These are phyloP conservation scores for Boloria selene DNA, from an alignment of 2,888 invertebrate species.

Conservation along the genomic window DNA sequence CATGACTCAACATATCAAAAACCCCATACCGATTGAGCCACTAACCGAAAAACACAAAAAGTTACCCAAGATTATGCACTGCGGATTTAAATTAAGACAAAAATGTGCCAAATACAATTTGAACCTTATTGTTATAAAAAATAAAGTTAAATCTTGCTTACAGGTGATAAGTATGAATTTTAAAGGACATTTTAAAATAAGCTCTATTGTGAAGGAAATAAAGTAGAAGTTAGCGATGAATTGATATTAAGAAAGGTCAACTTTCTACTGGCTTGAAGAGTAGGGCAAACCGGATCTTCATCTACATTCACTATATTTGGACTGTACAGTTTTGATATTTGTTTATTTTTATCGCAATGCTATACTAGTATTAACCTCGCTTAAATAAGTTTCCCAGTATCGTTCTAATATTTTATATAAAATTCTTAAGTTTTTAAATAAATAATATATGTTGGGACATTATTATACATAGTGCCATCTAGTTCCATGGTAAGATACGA, in stretches of 20 bases:
- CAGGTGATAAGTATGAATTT: background rate
- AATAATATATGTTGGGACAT: too few species aligned
- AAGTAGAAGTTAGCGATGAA: background rate
- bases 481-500: too few species aligned
- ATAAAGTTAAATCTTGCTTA: too few species aligned
- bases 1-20: slow-evolving; percentile 38
- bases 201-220: background rate
- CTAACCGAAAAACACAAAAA: slow-evolving; percentile 66
- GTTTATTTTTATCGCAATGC: background rate
- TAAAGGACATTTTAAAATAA: slow-evolving; percentile 12
- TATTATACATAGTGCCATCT: too few species aligned
- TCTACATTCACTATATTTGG: slow-evolving; percentile 42
- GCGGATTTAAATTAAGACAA: slow-evolving; percentile 45
- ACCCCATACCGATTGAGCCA: slow-evolving; percentile 48
- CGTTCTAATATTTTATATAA: background rate
- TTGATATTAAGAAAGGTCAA: slow-evolving; percentile 42
- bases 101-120: background rate
- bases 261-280: slow-evolving; percentile 48
- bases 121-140: background rate
- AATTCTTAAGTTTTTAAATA: background rate
- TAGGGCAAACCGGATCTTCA: slow-evolving; percentile 48
- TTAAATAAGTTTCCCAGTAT: background rate
- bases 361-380: background rate
- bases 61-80: slow-evolving; percentile 57
- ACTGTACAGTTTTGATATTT: slow-evolving; percentile 40